Evolutionary conservation across 2,888 invertebrate species (phyloP).

Genomic region (Drosophila tripunctata): DNA sequence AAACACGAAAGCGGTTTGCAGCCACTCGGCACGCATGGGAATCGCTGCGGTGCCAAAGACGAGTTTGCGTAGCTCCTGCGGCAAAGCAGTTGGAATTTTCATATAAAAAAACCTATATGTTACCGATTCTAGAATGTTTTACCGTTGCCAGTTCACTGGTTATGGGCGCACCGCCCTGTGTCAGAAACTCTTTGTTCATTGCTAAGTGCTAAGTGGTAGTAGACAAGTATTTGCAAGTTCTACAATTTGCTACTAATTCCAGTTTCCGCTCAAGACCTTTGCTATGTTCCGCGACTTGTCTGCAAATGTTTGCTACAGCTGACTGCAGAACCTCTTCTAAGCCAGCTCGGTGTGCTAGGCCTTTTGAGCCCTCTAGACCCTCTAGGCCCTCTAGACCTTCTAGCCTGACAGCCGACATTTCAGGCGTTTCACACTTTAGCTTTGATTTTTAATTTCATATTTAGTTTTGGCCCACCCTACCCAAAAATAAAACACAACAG

Average conservation of each 20-base stretch:
- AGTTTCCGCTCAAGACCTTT: slow-evolving; percentile 70
- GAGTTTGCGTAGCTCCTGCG: slow-evolving; percentile 87
- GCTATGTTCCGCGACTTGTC: slow-evolving; percentile 61
- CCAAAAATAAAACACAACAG: slow-evolving; percentile 9
- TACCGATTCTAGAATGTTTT: slow-evolving; percentile 75
- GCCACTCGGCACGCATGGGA: slow-evolving; percentile 90
- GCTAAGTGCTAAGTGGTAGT: slow-evolving; percentile 50
- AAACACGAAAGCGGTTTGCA: slow-evolving; percentile 88
- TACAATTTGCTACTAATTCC: slow-evolving; percentile 48
- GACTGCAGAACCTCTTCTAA: slow-evolving; percentile 27
- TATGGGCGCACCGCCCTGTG: slow-evolving; percentile 87
- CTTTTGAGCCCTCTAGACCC: background rate
- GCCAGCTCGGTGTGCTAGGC: no score
- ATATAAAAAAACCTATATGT: no score
- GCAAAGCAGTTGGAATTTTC: no score
- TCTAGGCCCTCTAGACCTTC: slow-evolving; percentile 6
- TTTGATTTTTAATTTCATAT: slow-evolving; percentile 79
- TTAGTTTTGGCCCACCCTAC: slow-evolving; percentile 61
- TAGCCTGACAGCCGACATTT: slow-evolving; percentile 47
- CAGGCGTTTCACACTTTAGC: slow-evolving; percentile 76
- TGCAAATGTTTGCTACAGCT: slow-evolving; percentile 52
- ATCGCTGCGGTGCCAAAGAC: slow-evolving; percentile 88
- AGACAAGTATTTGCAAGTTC: slow-evolving; percentile 1
- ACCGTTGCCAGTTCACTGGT: slow-evolving; percentile 88
- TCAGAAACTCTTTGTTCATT: slow-evolving; percentile 81